Evolutionary conservation across 2,888 invertebrate genomes (phyloP).

Genomic region (Rotaria socialis): DNA sequence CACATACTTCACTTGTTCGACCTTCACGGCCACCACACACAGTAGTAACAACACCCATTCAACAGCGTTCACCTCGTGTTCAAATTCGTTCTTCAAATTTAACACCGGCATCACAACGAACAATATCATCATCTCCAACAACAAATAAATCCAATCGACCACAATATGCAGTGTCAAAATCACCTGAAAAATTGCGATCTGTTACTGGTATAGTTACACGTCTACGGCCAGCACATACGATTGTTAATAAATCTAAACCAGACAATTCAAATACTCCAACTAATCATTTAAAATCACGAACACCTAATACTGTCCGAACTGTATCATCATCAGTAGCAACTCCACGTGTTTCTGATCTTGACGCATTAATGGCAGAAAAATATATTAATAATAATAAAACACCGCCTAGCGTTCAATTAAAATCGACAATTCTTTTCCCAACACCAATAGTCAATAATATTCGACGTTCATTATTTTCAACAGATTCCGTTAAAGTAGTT

Average conservation of each 20-base stretch:
- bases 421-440: neutral
- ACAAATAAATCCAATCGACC: neutral
- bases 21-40: neutral
- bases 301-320: neutral
- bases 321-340: neutral
- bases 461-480: slow-evolving; percentile 27
- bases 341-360: slow-evolving; percentile 3
- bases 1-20: neutral
- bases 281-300: neutral
- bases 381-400: neutral
- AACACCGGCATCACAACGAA: neutral
- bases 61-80: neutral
- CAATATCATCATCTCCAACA: slow-evolving; percentile 9
- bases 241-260: neutral
- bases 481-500: neutral
- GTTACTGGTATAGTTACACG: neutral
- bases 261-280: neutral
- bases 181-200: neutral
- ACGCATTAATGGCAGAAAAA: slow-evolving; percentile 5
- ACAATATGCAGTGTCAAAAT: neutral
- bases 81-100: neutral
- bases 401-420: neutral
- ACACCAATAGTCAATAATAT: neutral
- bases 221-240: neutral
- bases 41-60: neutral